Base-by-base conservation (phyloP, 2,888 invertebrate genomes). In the Helicoverpa assulta region DNA sequence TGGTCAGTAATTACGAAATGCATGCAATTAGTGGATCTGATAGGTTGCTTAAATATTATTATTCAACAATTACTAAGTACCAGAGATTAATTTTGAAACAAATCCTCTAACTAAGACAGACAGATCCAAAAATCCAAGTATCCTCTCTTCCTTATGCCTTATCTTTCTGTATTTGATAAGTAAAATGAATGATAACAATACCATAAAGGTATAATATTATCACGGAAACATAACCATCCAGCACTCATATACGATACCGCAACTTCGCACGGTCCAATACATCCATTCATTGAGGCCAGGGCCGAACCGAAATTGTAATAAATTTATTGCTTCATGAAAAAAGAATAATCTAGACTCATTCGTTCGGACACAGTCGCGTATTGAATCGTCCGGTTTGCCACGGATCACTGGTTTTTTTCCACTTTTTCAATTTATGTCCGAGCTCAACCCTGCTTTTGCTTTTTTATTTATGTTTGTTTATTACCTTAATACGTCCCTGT, bases 301-400 rank as follows among this genome's bases (percentile, higher is more conserved):
- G 54, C 51, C 51, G 58, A 21, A 61, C 40, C 50, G n/a, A 62
- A 73, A 62, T 74, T 62, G 40, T 65, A 47, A 60, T 58, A 70
- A 66, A 69, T 72, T 72, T 75, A 76, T 75, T 64, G 66, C 58
- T 62, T 70, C 59, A 68, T 67, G 53, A 56, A 80, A 79, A 72
- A 76, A 52, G 26, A 65, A 69, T 59, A 74, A 80, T 71, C 67
- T 69, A 66, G 40, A 37, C 50, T 50, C 58, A 71, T 64, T 81
- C 73, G 57, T 53, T 69, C 66, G 75, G 60, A 67, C 58, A 50
- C 57, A 57, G n/a, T 51, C 64, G 57, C 62, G 56, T 80, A 73
- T 77, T 78, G 68, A 75, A 78, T 66, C 62, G 51, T 66, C 70
- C 14, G 72, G 71, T 53, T n/a, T 14, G 21, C 37, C 40, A 69